A percentile compares a stretch with the other conserved stretches of the same genome.
Conservation (phyloP, 2,888 invertebrate species). For the Cephus rjabovi region DNA sequence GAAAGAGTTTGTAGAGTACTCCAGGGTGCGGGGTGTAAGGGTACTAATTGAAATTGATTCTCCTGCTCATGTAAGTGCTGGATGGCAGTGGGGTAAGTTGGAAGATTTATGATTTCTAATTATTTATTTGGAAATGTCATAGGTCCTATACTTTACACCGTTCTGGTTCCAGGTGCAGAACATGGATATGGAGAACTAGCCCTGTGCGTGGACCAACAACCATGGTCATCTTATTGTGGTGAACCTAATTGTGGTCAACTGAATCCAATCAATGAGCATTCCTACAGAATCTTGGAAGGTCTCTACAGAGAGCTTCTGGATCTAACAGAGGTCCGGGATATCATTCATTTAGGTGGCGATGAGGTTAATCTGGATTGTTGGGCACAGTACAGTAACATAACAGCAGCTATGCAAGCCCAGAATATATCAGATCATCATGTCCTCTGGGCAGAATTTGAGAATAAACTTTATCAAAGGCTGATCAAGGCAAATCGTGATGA, state of each 20-base stretch:
- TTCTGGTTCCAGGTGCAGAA: conserved; percentile 65
- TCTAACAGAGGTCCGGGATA: conserved; percentile 80
- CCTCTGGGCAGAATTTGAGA: conserved; percentile 83
- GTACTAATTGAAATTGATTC: conserved; percentile 91
- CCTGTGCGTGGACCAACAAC: conserved; percentile 83
- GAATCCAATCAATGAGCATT: conserved; percentile 84
- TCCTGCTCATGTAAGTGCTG: conserved; percentile 89
- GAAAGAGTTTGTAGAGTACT: conserved; percentile 80
- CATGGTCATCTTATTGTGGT: conserved; percentile 84
- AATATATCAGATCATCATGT: conserved; percentile 83
- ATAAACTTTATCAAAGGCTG: conserved; percentile 71
- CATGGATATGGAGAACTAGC: conserved; percentile 83
- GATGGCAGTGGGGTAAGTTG: conserved; percentile 82
- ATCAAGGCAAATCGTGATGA: conserved; percentile 73
- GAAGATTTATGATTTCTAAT: conserved; percentile 6
- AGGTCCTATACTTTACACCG: neutral
- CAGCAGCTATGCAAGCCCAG: conserved; percentile 70
- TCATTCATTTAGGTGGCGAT: conserved; percentile 87
- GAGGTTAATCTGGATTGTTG: conserved; percentile 87
- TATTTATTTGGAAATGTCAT: too few relatives aligned
- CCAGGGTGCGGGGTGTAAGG: conserved; percentile 84
- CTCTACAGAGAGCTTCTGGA: conserved; percentile 81
- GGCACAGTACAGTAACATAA: conserved; percentile 69
- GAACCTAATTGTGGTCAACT: conserved; percentile 90
- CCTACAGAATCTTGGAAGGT: conserved; percentile 78